Percentiles rank a stretch among this genome's conserved stretches.
phyloP scores from a whole-genome alignment of 2,113 vertebrate genomes.

The Osmerus mordax region DNA sequence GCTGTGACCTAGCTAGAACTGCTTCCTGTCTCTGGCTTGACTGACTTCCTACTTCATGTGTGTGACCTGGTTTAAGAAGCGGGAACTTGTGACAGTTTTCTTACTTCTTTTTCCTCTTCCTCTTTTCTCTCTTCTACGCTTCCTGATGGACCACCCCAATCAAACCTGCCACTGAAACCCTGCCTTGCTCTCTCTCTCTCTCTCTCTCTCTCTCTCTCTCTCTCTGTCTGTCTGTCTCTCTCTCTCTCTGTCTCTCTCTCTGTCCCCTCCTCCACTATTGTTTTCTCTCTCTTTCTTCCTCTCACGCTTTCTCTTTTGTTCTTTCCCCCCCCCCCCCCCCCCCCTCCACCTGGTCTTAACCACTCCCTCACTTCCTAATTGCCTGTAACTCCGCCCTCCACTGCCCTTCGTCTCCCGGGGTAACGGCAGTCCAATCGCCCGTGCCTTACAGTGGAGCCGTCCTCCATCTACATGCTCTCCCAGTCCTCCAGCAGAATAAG shows the following conservation, averaged over 20 bases:
- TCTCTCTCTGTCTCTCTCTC: neutral
- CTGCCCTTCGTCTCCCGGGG: slow-evolving; percentile 53
- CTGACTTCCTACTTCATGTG: slow-evolving; percentile 1
- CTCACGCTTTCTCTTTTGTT: slow-evolving; percentile 56
- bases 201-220: slow-evolving; percentile 12
- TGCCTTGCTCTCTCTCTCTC: slow-evolving; percentile 8
- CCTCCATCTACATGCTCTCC: slow-evolving; percentile 99
- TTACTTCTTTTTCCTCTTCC: neutral
- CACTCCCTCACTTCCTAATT: slow-evolving; percentile 38
- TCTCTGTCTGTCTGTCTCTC: neutral
- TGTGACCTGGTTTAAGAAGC: no score
- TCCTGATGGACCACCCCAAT: slow-evolving; percentile 51
- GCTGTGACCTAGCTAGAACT: no score
- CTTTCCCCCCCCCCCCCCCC: slow-evolving; percentile 54
- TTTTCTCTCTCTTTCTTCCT: neutral
- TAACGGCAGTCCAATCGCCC: slow-evolving; percentile 87
- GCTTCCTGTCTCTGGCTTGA: slow-evolving; percentile 42
- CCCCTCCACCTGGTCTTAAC: slow-evolving; percentile 50
- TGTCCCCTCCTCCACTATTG: no score
- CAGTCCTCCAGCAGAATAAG: slow-evolving; percentile 98
- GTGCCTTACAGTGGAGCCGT: slow-evolving; percentile 97
- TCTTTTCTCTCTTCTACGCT: slow-evolving; percentile 39
- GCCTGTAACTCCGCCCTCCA: slow-evolving; percentile 1
- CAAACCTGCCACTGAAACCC: slow-evolving; percentile 38
- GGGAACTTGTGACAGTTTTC: neutral